A percentile compares a stretch with the other conserved stretches of the same genome.
Conservation (phyloP, 2,888 invertebrate genomes). For the Poecilus cupreus region DNA sequence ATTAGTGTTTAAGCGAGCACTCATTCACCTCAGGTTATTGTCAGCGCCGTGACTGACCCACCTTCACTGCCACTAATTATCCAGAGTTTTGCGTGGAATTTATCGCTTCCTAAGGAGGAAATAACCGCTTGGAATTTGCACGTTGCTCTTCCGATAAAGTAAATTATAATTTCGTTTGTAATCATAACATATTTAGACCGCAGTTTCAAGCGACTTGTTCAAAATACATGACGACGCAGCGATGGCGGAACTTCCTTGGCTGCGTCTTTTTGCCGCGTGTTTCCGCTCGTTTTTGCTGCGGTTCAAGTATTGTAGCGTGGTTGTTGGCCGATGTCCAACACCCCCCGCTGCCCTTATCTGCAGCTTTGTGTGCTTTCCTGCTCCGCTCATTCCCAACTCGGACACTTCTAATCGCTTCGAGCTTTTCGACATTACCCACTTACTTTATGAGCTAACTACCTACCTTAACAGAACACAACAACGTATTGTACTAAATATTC, state of each 20-base stretch:
- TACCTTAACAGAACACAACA: no score
- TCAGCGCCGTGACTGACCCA: constrained; percentile 27
- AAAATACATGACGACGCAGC: background rate
- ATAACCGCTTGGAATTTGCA: constrained; percentile 16
- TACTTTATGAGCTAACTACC: no score
- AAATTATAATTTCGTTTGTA: constrained; percentile 32
- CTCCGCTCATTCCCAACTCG: no score
- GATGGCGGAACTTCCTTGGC: background rate
- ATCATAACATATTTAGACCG: constrained; percentile 34
- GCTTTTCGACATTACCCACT: no score
- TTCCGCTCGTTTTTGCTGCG: background rate
- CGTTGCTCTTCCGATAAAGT: constrained; percentile 26
- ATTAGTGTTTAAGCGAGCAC: constrained; percentile 41
- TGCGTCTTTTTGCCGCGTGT: background rate
- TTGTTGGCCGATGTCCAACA: constrained; percentile 28
- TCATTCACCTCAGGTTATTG: constrained; percentile 46
- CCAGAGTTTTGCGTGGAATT: constrained; percentile 14
- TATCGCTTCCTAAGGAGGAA: constrained; percentile 34
- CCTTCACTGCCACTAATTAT: background rate
- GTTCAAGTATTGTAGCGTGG: background rate
- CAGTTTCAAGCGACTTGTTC: background rate
- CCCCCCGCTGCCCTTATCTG: background rate
- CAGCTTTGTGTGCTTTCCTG: background rate
- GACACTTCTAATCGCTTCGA: no score
- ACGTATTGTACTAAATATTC: no score